phyloP scores from a whole-genome alignment of 1,140 invertebrate species.

The Drosophila takahashii region DNA sequence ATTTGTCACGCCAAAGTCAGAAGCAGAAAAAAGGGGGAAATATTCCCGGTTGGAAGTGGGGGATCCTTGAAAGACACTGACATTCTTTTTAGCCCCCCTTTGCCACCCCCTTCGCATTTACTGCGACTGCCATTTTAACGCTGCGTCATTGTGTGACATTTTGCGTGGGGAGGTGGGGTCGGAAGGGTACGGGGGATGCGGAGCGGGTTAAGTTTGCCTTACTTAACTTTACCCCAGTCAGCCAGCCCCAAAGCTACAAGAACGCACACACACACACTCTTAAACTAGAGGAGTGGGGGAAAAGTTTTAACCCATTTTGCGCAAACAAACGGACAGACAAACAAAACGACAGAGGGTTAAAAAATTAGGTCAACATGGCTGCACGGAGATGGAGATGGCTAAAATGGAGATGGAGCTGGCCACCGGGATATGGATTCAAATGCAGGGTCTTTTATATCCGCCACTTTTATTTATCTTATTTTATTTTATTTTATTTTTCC shows the following conservation, averaged over 20 bases:
- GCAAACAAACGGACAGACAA: constrained; percentile 68
- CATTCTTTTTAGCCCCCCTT: constrained; percentile 20
- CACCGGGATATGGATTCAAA: neutral
- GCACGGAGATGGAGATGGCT: constrained; percentile 24
- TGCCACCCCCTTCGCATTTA: constrained; percentile 17
- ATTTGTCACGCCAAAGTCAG: constrained; percentile 65
- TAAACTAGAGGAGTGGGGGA: neutral
- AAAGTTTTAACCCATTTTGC: constrained; percentile 74
- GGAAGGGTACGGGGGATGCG: neutral
- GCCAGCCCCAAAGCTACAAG: constrained; percentile 51
- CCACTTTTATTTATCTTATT: constrained; percentile 2
- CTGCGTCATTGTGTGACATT: constrained; percentile 77
- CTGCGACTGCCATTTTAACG: constrained; percentile 64
- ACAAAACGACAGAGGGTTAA: constrained; percentile 55
- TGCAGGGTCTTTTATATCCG: neutral
- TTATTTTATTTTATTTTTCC: constrained; percentile 21
- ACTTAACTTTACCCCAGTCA: constrained; percentile 57
- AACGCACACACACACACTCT: constrained; percentile 17
- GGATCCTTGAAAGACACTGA: constrained; percentile 68
- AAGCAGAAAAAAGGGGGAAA: neutral
- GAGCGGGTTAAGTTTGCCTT: constrained; percentile 56
- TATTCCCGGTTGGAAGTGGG: constrained; percentile 4
- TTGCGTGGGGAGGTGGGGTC: constrained; percentile 60
- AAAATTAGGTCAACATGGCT: constrained; percentile 58
- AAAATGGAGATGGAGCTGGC: constrained; percentile 2